Evolutionary conservation across 2,113 vertebrate genomes (phyloP).

Genomic region (Murina feae): DNA sequence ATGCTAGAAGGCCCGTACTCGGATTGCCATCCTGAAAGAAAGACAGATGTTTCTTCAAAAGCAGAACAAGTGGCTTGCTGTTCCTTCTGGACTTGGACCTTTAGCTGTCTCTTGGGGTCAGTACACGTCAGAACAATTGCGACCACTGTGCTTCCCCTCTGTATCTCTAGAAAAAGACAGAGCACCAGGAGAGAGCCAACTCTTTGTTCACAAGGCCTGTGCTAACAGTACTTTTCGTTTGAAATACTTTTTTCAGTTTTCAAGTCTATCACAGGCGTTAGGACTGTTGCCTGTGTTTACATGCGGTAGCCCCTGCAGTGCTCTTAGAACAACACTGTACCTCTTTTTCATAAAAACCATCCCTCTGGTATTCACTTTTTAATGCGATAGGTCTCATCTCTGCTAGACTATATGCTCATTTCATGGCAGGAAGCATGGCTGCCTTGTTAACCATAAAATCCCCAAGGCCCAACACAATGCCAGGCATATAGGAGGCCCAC

Average conservation of each 20-base stretch:
- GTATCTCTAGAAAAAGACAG: background rate
- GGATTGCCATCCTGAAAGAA: slow-evolving; percentile 21
- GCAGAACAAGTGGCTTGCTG: slow-evolving; percentile 10
- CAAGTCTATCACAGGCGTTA: background rate
- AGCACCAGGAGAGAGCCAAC: background rate
- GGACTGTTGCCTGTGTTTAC: background rate
- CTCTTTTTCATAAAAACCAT: background rate
- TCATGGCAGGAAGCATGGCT: background rate
- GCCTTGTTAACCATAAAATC: background rate
- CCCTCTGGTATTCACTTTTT: background rate
- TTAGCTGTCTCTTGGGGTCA: background rate
- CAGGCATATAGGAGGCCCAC: background rate
- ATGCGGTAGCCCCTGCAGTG: background rate
- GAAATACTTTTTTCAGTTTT: background rate
- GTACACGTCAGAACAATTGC: background rate
- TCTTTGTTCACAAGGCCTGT: background rate
- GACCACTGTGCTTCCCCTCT: background rate
- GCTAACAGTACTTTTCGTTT: background rate
- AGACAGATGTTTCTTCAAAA: slow-evolving; percentile 48
- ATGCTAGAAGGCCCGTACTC: background rate
- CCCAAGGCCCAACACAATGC: background rate
- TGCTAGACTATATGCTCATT: background rate
- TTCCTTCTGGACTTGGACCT: background rate
- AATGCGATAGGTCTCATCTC: background rate
- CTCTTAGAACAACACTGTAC: too few relatives aligned